phyloP scores from a whole-genome alignment of 2,888 invertebrate species.

The Agapostemon virescens region DNA sequence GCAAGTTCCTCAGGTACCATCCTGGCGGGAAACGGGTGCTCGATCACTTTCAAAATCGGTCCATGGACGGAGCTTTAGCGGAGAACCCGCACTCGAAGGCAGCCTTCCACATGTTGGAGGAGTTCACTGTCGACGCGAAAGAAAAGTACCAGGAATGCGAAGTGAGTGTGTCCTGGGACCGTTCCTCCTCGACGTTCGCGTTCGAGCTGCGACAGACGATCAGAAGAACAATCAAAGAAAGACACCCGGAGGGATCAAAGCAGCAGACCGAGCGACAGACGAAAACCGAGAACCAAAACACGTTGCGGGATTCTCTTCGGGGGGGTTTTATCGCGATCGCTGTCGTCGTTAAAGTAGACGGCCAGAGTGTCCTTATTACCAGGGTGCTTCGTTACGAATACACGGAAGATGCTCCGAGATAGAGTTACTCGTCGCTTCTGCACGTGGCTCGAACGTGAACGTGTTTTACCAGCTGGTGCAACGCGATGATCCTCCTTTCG shows the following conservation, averaged over 20 bases:
- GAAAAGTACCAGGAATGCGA: constrained; percentile 54
- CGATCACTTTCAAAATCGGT: constrained; percentile 82
- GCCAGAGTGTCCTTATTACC: no score
- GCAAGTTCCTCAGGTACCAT: constrained; percentile 86
- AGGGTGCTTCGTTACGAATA: neutral
- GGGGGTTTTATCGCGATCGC: no score
- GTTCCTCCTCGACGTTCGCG: neutral
- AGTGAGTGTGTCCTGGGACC: constrained; percentile 39
- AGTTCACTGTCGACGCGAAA: constrained; percentile 81
- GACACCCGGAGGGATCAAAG: no score
- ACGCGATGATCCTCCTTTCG: neutral
- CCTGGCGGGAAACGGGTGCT: constrained; percentile 88
- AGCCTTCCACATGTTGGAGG: constrained; percentile 85
- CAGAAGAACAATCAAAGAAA: neutral
- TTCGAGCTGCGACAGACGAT: neutral
- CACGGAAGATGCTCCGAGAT: neutral
- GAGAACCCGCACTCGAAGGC: constrained; percentile 84
- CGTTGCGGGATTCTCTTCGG: no score
- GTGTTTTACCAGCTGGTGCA: neutral
- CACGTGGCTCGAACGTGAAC: neutral
- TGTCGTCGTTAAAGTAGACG: no score
- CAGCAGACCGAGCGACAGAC: no score
- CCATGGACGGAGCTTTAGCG: constrained; percentile 82
- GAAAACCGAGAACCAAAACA: no score
- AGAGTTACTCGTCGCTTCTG: no score